Evolutionary conservation across 1,140 invertebrate genomes (phyloP), one percentile per base, ranked within the genome.

Genomic region (Maconellicoccus hirsutus): DNA sequence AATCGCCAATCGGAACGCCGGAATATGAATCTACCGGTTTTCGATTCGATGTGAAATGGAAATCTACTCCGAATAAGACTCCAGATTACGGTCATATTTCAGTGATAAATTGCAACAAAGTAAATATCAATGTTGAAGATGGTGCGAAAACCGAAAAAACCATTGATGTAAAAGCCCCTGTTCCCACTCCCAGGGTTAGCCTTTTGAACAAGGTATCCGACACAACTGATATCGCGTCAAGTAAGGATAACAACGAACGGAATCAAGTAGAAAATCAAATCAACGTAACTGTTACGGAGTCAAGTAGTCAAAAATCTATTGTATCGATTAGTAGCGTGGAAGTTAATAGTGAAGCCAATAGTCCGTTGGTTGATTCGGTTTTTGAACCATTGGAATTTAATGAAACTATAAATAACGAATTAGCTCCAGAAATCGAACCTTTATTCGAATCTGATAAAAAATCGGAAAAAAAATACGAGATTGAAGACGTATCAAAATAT

Each of bases 401-500:
- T 16, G 42, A 33, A 12, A 33, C 29, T 12, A 33, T 33, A 3
- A 33, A 33, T 12, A 33, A 33, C 12, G 29, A 52, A 52, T 3
- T 19, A 52, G 6, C 6, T 8, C 42, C 6, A 19, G 6, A 6
- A 3, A 52, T 16, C 42, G 42, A 52, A 8, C 12, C 81, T 72
- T 80, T 80, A 75, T 73, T 76, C 29, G 74, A 74, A 16, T 82
- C 84, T 73, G 81, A 81, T 72, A 81, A 84, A 73, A 82, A 83
- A 22, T 71, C 14, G 14, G 73, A 75, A 23, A 26, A 61, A 1
- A 29, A 59, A 73, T 79, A 78, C 22, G n/a, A n/a, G n/a, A n/a
- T n/a, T n/a, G n/a, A n/a, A n/a, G n/a, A n/a, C n/a, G n/a, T n/a
- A 83, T 83, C 76, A 81, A 81, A 75, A 84, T 86, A 22, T 22